Evolutionary conservation across 1,140 invertebrate genomes (phyloP), one percentile per base, ranked within the genome.

Genomic region (Sitobion miscanthi): DNA sequence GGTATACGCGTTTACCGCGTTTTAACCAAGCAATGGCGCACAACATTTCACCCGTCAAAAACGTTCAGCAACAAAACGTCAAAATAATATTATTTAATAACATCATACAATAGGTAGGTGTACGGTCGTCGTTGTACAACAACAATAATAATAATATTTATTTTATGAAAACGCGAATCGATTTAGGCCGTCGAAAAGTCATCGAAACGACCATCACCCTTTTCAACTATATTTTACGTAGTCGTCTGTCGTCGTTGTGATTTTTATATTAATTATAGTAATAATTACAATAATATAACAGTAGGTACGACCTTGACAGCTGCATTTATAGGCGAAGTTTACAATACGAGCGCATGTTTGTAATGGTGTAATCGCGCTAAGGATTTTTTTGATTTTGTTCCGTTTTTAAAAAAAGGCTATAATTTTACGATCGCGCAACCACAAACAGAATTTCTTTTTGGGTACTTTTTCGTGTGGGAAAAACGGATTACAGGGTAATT

Each of bases 401-500:
- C 2, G 20, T 38, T 82, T 82, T 82, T 23, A 85, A 85, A 38
- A 85, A 5, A 85, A 5, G 21, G 7, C 17, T 25, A 47, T 47
- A 42, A 42, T 42, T 45, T 7, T 85, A 45, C 25, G 20, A 42
- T 85, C 82, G 38, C 30, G 30, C 21, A 25, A 49, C 30, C 14
- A 25, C 9, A 5, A 87, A 20, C 17, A 30, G 9, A 30, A 21
- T 90, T 21, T 90, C 57, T 89, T 57, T 62, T 90, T 62, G 17
- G 7, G 83, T 85, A 45, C 35, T 42, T 57, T 57, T 62, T 42
- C 25, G 38, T 30, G 14, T 42, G 54, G 62, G 21, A 42, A 38
- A 62, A 90, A 90, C 45, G 89, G 89, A 62, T 90, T 90, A 90
- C 89, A 90, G 89, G 89, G 89, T 90, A 62, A 62, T 90, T 90